These are phyloP conservation scores for Lota lota DNA, from an alignment of 2,113 vertebrate species.

Conservation along the genomic window DNA sequence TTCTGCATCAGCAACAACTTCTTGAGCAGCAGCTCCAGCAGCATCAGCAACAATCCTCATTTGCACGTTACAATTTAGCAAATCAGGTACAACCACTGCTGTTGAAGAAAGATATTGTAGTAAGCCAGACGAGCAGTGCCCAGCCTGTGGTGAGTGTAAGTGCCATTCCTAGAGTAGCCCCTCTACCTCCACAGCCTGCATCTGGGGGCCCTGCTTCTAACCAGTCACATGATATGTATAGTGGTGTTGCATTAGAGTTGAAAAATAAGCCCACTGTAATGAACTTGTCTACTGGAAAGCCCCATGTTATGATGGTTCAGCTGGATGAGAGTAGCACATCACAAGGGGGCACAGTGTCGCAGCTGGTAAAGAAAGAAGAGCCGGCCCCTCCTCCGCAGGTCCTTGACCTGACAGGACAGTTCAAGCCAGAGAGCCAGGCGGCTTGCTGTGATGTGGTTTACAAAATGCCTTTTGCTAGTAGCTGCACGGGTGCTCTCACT, in stretches of 20 bases:
- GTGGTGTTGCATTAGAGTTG: conserved; percentile 81
- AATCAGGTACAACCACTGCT: conserved; percentile 81
- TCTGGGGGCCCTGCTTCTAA: conserved; percentile 56
- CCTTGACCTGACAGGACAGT: conserved; percentile 87
- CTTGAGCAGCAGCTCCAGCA: conserved; percentile 81
- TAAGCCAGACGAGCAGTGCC: conserved; percentile 75
- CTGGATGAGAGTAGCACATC: conserved; percentile 80
- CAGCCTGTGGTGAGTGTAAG: conserved; percentile 72
- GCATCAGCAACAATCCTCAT: conserved; percentile 81
- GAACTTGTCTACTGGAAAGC: conserved; percentile 79
- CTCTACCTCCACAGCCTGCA: conserved; percentile 68
- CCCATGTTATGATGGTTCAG: conserved; percentile 93
- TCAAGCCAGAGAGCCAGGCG: conserved; percentile 89
- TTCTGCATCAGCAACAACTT: conserved; percentile 76
- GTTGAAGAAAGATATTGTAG: conserved; percentile 84
- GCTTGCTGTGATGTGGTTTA: conserved; percentile 97
- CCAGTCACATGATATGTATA: conserved; percentile 75
- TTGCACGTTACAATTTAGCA: conserved; percentile 86
- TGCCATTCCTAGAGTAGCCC: conserved; percentile 77
- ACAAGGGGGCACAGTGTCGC: conserved; percentile 78
- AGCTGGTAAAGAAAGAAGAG: conserved; percentile 84
- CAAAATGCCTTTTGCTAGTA: conserved; percentile 90
- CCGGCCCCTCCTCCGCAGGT: conserved; percentile 69
- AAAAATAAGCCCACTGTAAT: conserved; percentile 82
- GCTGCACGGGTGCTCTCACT: conserved; percentile 85